phyloP scores from a whole-genome alignment of 2,113 vertebrate species.

The Pterocles orientalis region DNA sequence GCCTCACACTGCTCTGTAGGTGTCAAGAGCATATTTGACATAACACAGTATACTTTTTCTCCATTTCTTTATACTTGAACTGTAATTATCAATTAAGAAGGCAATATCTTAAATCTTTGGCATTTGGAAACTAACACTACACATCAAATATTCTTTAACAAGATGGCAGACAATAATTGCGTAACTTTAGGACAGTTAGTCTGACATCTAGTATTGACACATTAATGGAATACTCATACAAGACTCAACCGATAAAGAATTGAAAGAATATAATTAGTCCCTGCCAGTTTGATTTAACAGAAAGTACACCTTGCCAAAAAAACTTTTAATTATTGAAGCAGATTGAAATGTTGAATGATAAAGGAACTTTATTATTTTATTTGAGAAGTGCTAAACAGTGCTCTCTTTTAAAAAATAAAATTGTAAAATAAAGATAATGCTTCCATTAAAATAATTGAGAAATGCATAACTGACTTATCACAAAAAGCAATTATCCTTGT shows the following conservation, averaged over 20 bases:
- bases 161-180: not conserved
- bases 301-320: not conserved
- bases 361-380: not conserved
- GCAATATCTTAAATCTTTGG: not conserved
- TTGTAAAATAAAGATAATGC: not conserved
- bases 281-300: not conserved
- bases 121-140: not conserved
- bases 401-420: not conserved
- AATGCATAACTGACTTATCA: not conserved
- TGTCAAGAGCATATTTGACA: not conserved
- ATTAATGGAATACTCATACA: not conserved
- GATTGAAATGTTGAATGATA: not conserved
- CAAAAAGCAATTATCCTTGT: not conserved
- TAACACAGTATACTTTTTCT: not conserved
- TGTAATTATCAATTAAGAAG: not conserved
- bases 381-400: not conserved
- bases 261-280: not conserved
- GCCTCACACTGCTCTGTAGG: not conserved
- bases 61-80: not conserved
- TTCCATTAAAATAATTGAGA: not conserved
- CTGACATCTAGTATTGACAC: not conserved
- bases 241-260: not conserved
- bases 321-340: not conserved
- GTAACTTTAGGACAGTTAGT: not conserved
- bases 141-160: not conserved